Conservation (phyloP, 2,888 invertebrate genomes). For the Hesperia comma region DNA sequence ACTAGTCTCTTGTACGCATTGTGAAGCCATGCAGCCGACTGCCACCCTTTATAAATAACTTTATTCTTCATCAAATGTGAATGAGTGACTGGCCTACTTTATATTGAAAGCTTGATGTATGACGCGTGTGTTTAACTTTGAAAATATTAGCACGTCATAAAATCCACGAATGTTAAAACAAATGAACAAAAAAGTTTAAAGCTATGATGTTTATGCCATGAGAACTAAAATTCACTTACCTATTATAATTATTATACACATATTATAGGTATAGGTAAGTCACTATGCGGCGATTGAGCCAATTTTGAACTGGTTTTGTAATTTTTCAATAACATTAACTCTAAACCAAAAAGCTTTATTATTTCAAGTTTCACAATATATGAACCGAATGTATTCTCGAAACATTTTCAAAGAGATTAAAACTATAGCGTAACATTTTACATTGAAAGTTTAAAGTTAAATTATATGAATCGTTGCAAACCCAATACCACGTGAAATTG, state of each 20-base stretch:
- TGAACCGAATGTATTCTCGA: not conserved
- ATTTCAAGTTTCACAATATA: no score
- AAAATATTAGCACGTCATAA: not conserved
- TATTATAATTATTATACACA: no score
- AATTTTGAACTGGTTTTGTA: no score
- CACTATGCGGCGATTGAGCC: no score
- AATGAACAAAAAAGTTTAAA: no score
- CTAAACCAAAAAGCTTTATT: no score
- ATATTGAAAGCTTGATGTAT: not conserved
- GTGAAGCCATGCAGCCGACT: constrained; percentile 3
- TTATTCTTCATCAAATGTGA: constrained; percentile 37
- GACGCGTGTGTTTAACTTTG: not conserved
- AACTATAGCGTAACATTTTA: not conserved
- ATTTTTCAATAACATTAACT: no score
- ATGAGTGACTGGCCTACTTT: constrained; percentile 2
- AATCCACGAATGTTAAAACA: no score
- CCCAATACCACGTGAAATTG: not conserved
- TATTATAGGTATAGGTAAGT: no score
- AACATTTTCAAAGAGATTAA: not conserved
- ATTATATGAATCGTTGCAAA: not conserved
- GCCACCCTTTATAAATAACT: constrained; percentile 28
- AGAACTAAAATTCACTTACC: no score
- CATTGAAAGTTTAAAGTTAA: not conserved
- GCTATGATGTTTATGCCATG: no score
- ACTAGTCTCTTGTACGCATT: constrained; percentile 32